Evolutionary conservation across 1,140 invertebrate species (phyloP), one percentile per base, ranked within the genome.

Genomic region (Drosophila erecta): DNA sequence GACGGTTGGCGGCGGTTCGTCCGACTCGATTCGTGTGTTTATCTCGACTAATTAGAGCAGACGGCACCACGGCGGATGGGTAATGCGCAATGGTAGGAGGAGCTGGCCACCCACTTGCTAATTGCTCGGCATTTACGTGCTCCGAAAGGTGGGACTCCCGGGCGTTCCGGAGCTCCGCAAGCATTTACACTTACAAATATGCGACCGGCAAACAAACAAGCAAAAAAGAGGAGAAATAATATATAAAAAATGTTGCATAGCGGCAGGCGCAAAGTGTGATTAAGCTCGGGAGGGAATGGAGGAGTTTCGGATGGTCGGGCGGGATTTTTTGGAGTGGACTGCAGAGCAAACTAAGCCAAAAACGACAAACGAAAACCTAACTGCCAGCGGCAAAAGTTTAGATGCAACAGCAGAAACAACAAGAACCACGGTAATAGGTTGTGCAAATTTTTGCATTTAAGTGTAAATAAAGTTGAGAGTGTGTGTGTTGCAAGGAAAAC

Each of bases 361-460:
- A 64, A 67, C 59, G 59, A 67, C 59, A 41, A 64, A 70, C 53
- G 64, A 71, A 69, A 71, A 64, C 59, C 60, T 66, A 76, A 84
- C 62, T 69, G 62, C 67, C 76, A 75, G 59, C 64, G 59, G 76
- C 51, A 77, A 85, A 85, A 85, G 81, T 85, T 85, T 85, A 89
- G 84, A 70, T 77, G 84, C 84, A 74, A 79, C 75, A 74, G 64
- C 51, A 64, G 54, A 62, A 73, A 73, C 65, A 71, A 81, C 61
- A 90, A 80, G 66, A 80, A 90, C 77, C 90, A 81, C 66, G 58
- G 64, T 90, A 90, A 90, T 86, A 90, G 90, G 69, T 90, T 90
- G 86, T 81, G 86, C 77, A 90, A 79, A 89, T 83, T 89, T 84
- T 89, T 89, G 84, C 79, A 89, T 89, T 89, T 80, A 61, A 80